Conservation (phyloP, 2,888 invertebrate genomes). For the Lepetodrilus schrolli region DNA sequence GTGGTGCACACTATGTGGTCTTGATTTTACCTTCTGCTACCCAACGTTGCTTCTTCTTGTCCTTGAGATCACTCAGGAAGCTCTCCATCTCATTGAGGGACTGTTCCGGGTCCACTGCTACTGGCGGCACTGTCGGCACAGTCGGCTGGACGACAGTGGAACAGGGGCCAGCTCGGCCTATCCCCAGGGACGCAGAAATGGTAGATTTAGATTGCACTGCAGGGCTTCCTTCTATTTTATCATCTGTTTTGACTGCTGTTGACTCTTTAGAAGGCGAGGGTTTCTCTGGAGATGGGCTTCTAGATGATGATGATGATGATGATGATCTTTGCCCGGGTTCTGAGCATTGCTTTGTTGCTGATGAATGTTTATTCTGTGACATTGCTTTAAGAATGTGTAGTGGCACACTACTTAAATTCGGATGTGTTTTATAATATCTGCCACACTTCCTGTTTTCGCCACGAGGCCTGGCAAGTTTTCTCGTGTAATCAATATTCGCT, state of each 20-base stretch:
- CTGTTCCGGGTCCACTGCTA: background rate
- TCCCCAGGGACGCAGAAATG: too few relatives aligned
- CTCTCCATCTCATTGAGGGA: conserved; percentile 32
- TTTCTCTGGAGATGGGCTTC: background rate
- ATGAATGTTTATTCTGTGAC: too few relatives aligned
- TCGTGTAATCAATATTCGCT: conserved; percentile 7
- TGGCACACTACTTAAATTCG: too few relatives aligned
- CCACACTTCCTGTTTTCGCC: background rate
- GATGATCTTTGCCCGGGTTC: background rate
- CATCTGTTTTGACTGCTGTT: too few relatives aligned
- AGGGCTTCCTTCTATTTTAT: too few relatives aligned
- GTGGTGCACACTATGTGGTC: background rate
- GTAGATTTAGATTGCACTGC: too few relatives aligned
- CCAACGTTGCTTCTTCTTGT: conserved; percentile 50
- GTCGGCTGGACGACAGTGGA: too few relatives aligned
- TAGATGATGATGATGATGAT: background rate
- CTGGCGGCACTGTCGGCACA: too few relatives aligned
- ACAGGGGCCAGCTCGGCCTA: too few relatives aligned
- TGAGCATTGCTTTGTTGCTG: too few relatives aligned
- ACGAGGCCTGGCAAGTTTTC: background rate
- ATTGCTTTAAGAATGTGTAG: too few relatives aligned
- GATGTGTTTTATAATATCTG: background rate
- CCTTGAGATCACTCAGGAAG: conserved; percentile 43
- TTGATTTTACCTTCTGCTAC: conserved; percentile 47
- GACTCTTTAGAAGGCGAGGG: too few relatives aligned